A percentile compares a stretch with the other conserved stretches of the same genome.
Conservation (phyloP, 2,888 invertebrate species). For the Lutraria lutraria region DNA sequence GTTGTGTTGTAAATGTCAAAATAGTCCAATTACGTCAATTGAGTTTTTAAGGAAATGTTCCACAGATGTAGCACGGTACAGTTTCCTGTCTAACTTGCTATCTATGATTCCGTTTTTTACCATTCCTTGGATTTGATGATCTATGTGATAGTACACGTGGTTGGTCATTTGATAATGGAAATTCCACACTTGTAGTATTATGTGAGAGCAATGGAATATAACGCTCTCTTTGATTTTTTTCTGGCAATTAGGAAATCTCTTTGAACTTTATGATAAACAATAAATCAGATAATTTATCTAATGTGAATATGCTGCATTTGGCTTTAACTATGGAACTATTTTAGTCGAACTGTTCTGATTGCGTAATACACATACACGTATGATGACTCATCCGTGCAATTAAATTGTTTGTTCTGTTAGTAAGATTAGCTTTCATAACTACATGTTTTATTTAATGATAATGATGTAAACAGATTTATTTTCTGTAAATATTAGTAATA, state of each 20-base stretch:
- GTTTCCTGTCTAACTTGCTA: background rate
- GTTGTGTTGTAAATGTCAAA: slow-evolving; percentile 19
- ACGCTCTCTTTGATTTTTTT: background rate
- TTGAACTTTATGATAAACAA: background rate
- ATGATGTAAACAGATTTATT: too few species aligned
- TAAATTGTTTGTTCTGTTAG: too few species aligned
- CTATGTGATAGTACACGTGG: background rate
- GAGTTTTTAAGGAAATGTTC: background rate
- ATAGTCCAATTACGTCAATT: slow-evolving; percentile 10
- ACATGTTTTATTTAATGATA: too few species aligned
- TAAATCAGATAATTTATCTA: background rate
- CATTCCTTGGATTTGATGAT: background rate
- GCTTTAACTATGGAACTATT: background rate
- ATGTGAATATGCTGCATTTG: background rate
- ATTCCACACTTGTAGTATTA: background rate
- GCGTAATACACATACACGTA: too few species aligned
- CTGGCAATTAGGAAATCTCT: background rate
- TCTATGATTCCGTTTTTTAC: background rate
- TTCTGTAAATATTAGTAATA: too few species aligned
- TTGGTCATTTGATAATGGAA: slow-evolving; percentile 7
- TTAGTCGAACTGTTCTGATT: too few species aligned
- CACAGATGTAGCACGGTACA: background rate
- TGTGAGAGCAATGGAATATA: background rate
- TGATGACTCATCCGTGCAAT: too few species aligned
- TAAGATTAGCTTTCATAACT: too few species aligned